Evolutionary conservation across 2,113 vertebrate species (phyloP), one percentile per base, ranked within the genome.

Genomic region (Forbesichthys agassizii): DNA sequence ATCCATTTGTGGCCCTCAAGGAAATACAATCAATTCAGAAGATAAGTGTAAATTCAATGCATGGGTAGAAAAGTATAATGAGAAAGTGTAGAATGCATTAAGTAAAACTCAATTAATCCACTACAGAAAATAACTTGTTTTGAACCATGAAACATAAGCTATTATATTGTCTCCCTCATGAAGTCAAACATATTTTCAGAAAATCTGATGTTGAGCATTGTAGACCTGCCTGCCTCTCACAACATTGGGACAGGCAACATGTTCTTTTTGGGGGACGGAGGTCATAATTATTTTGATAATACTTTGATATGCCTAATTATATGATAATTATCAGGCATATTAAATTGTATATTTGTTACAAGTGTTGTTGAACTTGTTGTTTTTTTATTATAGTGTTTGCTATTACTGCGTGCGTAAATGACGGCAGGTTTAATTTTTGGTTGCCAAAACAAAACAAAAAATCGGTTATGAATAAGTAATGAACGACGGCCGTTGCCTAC

Each of bases 31-130:
- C 75, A 68, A 69, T 77, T 78, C 53, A 65, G 33, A 61, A 67
- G 78, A 77, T 73, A 53, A 82, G 79, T 71, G 49, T 64, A 63
- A 73, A 88, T 66, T 14, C 63, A 80, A 81, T 75, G 77, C 76
- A 73, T 68, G 75, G 60, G 64, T 81, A 77, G 62, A 36, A 71
- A 77, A 71, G 69, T 57, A 80, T 73, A 78, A 82, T 79, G 82
- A 68, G 61, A 61, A 61, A 65, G 81, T 79, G 70, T 47, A 59
- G 36, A 72, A 75, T 72, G 1, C 68, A 27, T 27, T 27, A 27
- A 49, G 20, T 48, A 56, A 4, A 54, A 64, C 57, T 33, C 52
- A 68, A 13, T 79, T 68, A 51, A 59, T 9, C 49, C 46, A 6
- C 46, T 46, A 14, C 14, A 9, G 33, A 46, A n/a, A 46, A 6